A percentile compares a stretch with the other conserved stretches of the same genome.
Conservation (phyloP, 2,888 invertebrate genomes). For the Xanthia icteritia region DNA sequence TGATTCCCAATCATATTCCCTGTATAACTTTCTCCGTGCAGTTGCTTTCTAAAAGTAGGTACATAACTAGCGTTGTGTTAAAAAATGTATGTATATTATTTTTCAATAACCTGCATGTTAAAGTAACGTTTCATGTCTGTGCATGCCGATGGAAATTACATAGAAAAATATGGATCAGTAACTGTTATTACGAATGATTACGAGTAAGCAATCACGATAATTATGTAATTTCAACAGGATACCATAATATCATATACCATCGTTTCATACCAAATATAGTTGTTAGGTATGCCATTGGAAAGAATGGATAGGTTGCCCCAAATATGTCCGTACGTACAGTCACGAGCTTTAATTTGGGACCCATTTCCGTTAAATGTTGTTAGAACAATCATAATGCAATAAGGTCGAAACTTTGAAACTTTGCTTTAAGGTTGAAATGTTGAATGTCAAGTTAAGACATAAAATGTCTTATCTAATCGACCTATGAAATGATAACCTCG, state of each 20-base stretch:
- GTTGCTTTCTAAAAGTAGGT: background rate
- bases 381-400: too few relatives aligned
- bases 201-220: conserved; percentile 40
- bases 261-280: conserved; percentile 1
- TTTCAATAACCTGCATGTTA: conserved; percentile 43
- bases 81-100: background rate
- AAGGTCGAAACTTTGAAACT: too few relatives aligned
- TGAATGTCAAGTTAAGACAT: too few relatives aligned
- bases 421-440: too few relatives aligned
- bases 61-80: background rate
- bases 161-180: conserved; percentile 37
- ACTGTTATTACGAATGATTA: conserved; percentile 51
- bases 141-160: conserved; percentile 33
- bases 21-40: background rate
- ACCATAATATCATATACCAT: too few relatives aligned
- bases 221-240: conserved; percentile 42
- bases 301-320: background rate
- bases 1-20: background rate
- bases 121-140: conserved; percentile 42
- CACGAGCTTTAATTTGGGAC: too few relatives aligned
- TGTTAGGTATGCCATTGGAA: background rate
- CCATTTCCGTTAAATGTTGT: too few relatives aligned
- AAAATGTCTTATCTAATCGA: too few relatives aligned
- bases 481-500: too few relatives aligned
- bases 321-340: background rate